Conservation (phyloP, 2,797 vertebrate species). For the Micropoecilia bifurca region DNA sequence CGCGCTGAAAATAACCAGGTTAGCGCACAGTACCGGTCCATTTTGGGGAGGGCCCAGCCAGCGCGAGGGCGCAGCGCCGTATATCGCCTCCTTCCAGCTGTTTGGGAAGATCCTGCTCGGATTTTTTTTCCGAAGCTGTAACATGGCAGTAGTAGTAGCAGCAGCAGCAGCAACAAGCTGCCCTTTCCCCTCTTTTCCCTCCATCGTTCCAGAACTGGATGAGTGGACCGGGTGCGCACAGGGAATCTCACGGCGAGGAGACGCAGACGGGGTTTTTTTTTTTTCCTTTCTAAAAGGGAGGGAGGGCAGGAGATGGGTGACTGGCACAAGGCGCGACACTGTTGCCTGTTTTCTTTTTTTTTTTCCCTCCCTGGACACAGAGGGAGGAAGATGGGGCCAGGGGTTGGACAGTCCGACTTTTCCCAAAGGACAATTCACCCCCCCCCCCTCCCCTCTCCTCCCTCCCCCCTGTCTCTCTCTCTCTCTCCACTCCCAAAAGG, state of each 20-base stretch:
- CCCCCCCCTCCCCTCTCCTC: constrained; percentile 1
- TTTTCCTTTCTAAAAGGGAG: neutral
- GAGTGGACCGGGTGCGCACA: constrained; percentile 55
- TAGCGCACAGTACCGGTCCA: constrained; percentile 78
- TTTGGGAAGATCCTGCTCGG: constrained; percentile 73
- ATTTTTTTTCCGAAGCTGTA: constrained; percentile 42
- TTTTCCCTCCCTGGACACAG: constrained; percentile 48
- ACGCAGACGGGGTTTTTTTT: constrained; percentile 27
- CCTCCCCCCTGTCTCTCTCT: too few species aligned
- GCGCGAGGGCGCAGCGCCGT: constrained; percentile 73
- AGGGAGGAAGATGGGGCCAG: constrained; percentile 40
- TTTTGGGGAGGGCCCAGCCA: constrained; percentile 80
- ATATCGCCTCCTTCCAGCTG: constrained; percentile 78
- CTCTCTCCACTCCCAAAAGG: constrained; percentile 46
- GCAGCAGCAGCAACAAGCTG: constrained; percentile 24
- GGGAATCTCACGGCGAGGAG: constrained; percentile 48
- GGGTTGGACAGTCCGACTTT: constrained; percentile 57
- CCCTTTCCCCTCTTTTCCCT: constrained; percentile 12
- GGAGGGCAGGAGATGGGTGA: constrained; percentile 27
- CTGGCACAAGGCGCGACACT: constrained; percentile 68
- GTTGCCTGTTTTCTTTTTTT: constrained; percentile 67
- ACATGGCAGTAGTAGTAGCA: constrained; percentile 39
- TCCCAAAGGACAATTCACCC: constrained; percentile 64
- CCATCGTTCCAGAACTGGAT: constrained; percentile 38
- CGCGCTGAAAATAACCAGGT: constrained; percentile 82